phyloP scores from a whole-genome alignment of 2,113 vertebrate species.

The Jaculus jaculus region DNA sequence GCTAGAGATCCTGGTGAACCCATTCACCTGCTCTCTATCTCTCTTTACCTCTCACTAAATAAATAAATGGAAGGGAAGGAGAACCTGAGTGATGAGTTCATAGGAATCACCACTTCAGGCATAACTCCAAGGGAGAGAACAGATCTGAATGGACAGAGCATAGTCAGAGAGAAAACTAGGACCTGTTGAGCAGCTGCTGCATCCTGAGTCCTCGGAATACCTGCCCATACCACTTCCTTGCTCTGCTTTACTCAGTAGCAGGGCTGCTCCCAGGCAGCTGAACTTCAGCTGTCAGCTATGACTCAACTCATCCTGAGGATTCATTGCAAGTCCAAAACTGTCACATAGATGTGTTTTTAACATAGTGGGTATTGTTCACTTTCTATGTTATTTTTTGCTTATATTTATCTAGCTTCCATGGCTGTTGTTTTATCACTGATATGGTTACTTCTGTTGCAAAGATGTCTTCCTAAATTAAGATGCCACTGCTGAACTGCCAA shows the following conservation, averaged over 20 bases:
- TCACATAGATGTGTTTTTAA: background rate
- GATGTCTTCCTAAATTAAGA: constrained; percentile 52
- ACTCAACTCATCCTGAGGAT: background rate
- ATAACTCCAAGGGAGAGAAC: background rate
- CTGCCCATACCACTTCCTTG: background rate
- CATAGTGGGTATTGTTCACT: background rate
- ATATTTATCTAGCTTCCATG: background rate
- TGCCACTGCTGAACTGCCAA: constrained; percentile 42
- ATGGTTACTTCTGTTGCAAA: constrained; percentile 26
- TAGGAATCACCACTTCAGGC: background rate
- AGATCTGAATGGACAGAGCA: background rate
- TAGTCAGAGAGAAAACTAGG: background rate
- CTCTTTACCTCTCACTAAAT: no score
- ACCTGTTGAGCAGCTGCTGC: background rate
- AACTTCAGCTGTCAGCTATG: background rate
- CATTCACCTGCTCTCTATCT: no score
- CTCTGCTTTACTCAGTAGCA: background rate
- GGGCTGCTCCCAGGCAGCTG: background rate
- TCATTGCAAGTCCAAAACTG: background rate
- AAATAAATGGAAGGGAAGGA: background rate
- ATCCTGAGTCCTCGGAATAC: background rate
- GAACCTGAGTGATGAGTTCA: background rate
- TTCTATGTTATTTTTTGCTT: background rate
- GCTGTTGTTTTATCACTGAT: background rate
- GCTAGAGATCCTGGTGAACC: no score